A percentile compares a stretch with the other conserved stretches of the same genome.
phyloP scores from a whole-genome alignment of 2,888 invertebrate genomes.

The Invenusta paracnida region DNA sequence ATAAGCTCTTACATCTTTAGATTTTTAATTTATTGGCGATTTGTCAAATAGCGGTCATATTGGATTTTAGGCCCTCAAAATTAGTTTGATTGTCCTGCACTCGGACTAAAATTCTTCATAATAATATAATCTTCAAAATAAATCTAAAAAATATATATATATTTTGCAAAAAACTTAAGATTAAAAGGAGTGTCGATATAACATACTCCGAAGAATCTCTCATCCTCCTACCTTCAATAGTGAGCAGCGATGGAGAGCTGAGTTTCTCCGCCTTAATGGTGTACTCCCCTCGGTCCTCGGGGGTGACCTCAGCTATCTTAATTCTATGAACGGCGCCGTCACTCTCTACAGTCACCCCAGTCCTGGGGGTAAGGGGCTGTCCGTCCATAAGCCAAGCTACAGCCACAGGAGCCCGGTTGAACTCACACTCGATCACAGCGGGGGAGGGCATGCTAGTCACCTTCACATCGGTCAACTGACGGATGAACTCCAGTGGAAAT shows the following conservation, averaged over 20 bases:
- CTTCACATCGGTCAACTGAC: conserved; percentile 12
- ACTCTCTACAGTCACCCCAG: conserved; percentile 48
- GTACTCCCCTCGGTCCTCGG: conserved; percentile 87
- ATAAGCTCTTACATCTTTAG: too few relatives aligned
- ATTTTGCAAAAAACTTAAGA: too few relatives aligned
- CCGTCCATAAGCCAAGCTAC: conserved; percentile 44
- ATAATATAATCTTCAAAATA: too few relatives aligned
- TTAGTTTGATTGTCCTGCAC: too few relatives aligned
- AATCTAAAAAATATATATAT: too few relatives aligned
- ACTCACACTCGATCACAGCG: conserved; percentile 36
- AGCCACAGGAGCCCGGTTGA: neutral
- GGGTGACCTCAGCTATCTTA: conserved; percentile 73
- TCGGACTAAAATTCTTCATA: too few relatives aligned
- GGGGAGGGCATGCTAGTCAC: conserved; percentile 27
- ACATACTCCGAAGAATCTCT: too few relatives aligned
- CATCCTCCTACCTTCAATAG: conserved; percentile 36
- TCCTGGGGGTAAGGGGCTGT: conserved; percentile 60
- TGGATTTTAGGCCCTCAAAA: too few relatives aligned
- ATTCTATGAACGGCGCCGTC: conserved; percentile 72
- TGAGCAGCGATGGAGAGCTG: neutral
- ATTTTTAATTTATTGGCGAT: too few relatives aligned
- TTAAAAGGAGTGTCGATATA: too few relatives aligned
- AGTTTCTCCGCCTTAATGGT: conserved; percentile 73
- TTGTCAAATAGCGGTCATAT: too few relatives aligned
- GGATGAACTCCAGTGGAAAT: conserved; percentile 2